These are phyloP conservation scores for Tenebrio molitor DNA, from an alignment of 1,140 invertebrate genomes.

Conservation along the genomic window DNA sequence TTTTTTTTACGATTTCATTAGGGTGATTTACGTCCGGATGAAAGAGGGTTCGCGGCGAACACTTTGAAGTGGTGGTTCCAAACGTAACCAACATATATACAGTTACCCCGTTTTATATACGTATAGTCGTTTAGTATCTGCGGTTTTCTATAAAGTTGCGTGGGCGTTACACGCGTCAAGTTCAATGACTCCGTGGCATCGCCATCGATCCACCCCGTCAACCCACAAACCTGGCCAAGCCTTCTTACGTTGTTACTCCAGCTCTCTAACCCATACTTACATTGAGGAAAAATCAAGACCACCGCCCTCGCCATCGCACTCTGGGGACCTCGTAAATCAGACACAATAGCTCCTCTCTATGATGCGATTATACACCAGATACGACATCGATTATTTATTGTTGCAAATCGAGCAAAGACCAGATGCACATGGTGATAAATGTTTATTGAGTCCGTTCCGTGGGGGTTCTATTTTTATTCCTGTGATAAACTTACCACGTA, in stretches of 20 bases:
- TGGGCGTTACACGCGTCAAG: constrained; percentile 46
- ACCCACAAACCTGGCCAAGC: constrained; percentile 47
- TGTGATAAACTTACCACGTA: constrained; percentile 17
- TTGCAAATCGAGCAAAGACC: constrained; percentile 44
- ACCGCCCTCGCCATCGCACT: constrained; percentile 41
- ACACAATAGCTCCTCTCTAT: constrained; percentile 37
- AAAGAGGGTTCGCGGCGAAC: too few relatives aligned
- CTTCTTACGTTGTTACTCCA: constrained; percentile 35
- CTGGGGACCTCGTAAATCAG: constrained; percentile 38
- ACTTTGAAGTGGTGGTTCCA: background rate
- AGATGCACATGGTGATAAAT: constrained; percentile 41
- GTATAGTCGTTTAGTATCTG: background rate
- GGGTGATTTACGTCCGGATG: too few relatives aligned
- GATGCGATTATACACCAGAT: constrained; percentile 38
- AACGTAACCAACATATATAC: background rate
- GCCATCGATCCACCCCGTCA: constrained; percentile 49
- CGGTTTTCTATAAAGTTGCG: constrained; percentile 29
- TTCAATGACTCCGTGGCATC: constrained; percentile 46
- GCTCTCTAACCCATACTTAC: constrained; percentile 41
- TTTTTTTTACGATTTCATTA: too few relatives aligned
- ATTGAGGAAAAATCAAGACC: constrained; percentile 37
- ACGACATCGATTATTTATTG: constrained; percentile 43
- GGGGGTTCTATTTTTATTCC: constrained; percentile 33
- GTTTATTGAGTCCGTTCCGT: constrained; percentile 11
- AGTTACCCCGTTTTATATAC: constrained; percentile 5